Evolutionary conservation across 2,888 invertebrate species (phyloP), one percentile per base, ranked within the genome.

Genomic region (Eustalomyia histrio): DNA sequence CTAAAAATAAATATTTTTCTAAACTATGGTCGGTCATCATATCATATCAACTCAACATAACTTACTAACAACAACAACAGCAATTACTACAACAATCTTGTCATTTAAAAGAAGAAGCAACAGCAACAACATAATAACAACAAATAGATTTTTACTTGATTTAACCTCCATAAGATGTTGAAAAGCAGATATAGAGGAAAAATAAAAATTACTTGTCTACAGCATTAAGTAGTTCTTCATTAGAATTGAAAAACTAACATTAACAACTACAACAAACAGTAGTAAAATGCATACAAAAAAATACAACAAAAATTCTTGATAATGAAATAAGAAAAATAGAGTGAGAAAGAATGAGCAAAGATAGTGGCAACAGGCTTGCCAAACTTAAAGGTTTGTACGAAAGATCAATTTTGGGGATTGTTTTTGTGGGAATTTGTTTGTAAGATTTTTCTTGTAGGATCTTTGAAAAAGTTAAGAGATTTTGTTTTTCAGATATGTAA

Each of bases 1-100:
- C 80, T 76, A 76, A 73, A 80, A 76, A 80, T 76, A 80, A 73
- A 80, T 76, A 63, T 80, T 60, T 55, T 68, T 72, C 58, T 68
- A 73, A 80, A 76, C 68, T 68, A 57, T 72, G 57, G 76, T 72
- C 72, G 61, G 76, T 72, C 72, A 63, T 71, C 61, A 24, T 67
- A 47, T 39, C 39, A 39, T 67, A 47, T 39, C 39, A 39, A 3
- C 10, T 39, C 10, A 39, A 39, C 65, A 63, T 60, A 29, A 69
- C 7, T 29, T 29, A 50, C 21, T 29, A 72, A 16, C 8, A 55
- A 29, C 16, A 57, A 24, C 35, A 60, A 64, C 53, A 61, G n/a
- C n/a, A n/a, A n/a, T n/a, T n/a, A 55, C 50, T 61, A 43, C 17
- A 47, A 58, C 10, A 60, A 52, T 33, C 61, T 43, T 61, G 43